Base-by-base conservation (phyloP, 2,113 vertebrate species). In the Dissostichus mawsoni region DNA sequence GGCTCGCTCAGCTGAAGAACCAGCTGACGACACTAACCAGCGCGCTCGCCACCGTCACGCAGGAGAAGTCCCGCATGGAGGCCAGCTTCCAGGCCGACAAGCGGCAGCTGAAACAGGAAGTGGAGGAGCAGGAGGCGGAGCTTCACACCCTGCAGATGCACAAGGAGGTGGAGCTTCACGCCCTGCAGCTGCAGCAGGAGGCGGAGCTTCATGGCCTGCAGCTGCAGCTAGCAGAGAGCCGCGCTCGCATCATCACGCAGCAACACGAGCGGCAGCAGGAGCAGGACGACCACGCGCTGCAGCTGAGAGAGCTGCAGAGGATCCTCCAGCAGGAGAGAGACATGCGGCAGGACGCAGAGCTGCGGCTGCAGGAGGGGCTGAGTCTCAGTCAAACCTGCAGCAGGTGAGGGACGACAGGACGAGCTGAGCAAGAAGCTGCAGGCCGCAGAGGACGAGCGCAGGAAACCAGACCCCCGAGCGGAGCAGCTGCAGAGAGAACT, bases 51-150 rank as follows among this genome's bases (percentile, higher is more conserved):
- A 99, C 98, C 0, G 96, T 99, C 50, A 96, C 97, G 0, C 97
- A 96, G 90, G 98, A 99, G 90, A 99, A 99, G 85, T 98, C 98
- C 1, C 95, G 97, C 25, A 98, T 98, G 97, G 98, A 99, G 80
- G 97, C 98, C 1, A 97, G 94, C 0, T 99, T 97, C 86, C 95
- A 96, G 91, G 97, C 96, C 0, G 98, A 99, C 92, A 97, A 96
- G 91, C 95, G 94, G 14, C 96, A 96, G 90, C 94, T 96, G 92
- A 97, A 96, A 88, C 97, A 96, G 90, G 98, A 97, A 18, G 82
- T 96, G 84, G 97, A 98, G 55, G 96, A 97, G 1, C 90, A 96
- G 45, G 95, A 95, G 78, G 44, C 4, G 0, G 97, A 97, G 80
- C 63, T 96, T 41, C 87, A 36, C 7, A 70, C 17, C 0, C 68